A percentile compares a stretch with the other conserved stretches of the same genome.
Evolutionary conservation across 1,140 invertebrate species (phyloP).

Genomic region (Listronotus oregonensis): DNA sequence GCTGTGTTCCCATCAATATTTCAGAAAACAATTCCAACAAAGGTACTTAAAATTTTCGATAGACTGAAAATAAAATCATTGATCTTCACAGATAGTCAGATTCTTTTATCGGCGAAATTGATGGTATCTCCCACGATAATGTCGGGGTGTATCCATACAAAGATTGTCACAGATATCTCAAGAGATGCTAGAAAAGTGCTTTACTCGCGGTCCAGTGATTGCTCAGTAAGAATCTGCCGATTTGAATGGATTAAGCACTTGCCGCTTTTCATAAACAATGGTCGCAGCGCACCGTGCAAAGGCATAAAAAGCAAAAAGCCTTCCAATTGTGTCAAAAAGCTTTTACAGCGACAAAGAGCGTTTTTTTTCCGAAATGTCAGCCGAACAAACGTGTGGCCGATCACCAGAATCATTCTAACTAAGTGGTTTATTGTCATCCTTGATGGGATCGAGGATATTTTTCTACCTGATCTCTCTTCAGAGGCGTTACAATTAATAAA

Average conservation of each 20-base stretch:
- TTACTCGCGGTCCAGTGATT: constrained; percentile 40
- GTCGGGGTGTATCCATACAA: constrained; percentile 28
- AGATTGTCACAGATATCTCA: constrained; percentile 42
- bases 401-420: constrained; percentile 54
- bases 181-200: constrained; percentile 32
- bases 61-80: neutral
- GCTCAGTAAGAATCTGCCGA: constrained; percentile 40
- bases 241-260: constrained; percentile 50
- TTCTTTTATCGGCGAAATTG: neutral
- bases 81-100: neutral
- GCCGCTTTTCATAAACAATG: constrained; percentile 49
- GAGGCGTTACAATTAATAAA: constrained; percentile 8
- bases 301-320: constrained; percentile 42
- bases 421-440: constrained; percentile 56
- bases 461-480: constrained; percentile 41
- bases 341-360: constrained; percentile 54
- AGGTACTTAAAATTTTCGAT: constrained; percentile 35
- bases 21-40: constrained; percentile 42
- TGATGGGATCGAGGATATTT: constrained; percentile 41
- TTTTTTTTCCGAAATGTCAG: constrained; percentile 51
- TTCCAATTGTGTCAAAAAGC: constrained; percentile 55
- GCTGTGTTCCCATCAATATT: too few species aligned
- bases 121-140: constrained; percentile 27
- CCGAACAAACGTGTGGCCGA: constrained; percentile 52
- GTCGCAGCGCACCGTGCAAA: constrained; percentile 40